Evolutionary conservation across 2,888 invertebrate species (phyloP).

Genomic region (Anthrax anthrax): DNA sequence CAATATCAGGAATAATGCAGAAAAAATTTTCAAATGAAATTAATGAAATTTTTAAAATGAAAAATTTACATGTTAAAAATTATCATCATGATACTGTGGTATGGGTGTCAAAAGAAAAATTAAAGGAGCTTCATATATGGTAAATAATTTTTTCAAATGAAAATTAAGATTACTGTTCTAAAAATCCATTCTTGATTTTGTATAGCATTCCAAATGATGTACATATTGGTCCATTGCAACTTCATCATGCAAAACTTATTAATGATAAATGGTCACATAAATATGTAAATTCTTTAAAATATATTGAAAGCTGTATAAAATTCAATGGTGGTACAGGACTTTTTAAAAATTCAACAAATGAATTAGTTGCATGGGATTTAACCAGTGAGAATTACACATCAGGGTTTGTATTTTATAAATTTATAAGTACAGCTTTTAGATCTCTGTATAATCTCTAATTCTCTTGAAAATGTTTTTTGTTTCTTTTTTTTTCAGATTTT

Average conservation of each 20-base stretch:
- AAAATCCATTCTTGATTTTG: neutral
- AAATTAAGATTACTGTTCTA: too few relatives aligned
- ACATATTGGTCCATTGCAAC: slow-evolving; percentile 1
- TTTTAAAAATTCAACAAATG: slow-evolving; percentile 4
- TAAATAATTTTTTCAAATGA: neutral
- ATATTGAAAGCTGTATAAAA: slow-evolving; percentile 8
- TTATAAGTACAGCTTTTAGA: too few relatives aligned
- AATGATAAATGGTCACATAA: slow-evolving; percentile 11
- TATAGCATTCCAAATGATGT: slow-evolving; percentile 6
- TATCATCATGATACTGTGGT: neutral
- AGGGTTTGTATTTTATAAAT: slow-evolving; percentile 3
- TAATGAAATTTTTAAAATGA: slow-evolving; percentile 5
- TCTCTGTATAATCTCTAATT: neutral
- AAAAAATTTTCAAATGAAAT: slow-evolving; percentile 4
- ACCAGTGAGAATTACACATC: slow-evolving; percentile 10
- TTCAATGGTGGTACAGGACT: slow-evolving; percentile 10
- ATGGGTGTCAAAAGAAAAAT: too few relatives aligned
- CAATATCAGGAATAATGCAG: slow-evolving; percentile 9
- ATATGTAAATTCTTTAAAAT: slow-evolving; percentile 9
- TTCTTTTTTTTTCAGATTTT: slow-evolving; percentile 5
- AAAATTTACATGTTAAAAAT: neutral
- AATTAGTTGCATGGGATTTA: slow-evolving; percentile 10
- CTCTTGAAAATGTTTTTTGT: neutral
- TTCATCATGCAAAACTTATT: slow-evolving; percentile 6
- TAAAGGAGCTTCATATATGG: too few relatives aligned